Evolutionary conservation across 2,888 invertebrate species (phyloP), one percentile per base, ranked within the genome.

Genomic region (Oithona nana): DNA sequence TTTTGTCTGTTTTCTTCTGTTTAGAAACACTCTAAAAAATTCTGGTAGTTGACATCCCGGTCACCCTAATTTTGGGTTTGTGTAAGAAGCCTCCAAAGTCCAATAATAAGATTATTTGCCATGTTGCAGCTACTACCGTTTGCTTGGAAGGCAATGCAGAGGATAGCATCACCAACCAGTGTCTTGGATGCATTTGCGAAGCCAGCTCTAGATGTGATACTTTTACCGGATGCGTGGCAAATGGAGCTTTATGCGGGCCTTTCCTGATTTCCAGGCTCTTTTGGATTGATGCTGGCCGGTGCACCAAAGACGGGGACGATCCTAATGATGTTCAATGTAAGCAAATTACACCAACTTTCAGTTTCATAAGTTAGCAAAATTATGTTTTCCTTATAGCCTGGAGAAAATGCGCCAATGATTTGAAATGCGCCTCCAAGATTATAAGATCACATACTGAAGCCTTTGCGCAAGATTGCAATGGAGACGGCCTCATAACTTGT

Each of bases 401-500:
- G 20, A 26, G n/a, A 3, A 29, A 31, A 22, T 57, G 57, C 28
- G 29, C 57, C 39, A 57, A 20, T 31, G 57, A 57, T 30, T 20
- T 57, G 11, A 28, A 22, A 30, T 57, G 57, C 26, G 29, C 57
- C 20, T 30, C 57, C 6, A 31, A n/a, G 22, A 57, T 39, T 20
- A 20, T 57, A 8, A 29, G 57, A 4, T 57, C 57, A 13, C 67
- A 68, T 62, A 39, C 16, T 6, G 16, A 6, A 39, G 39, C 39
- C 16, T 39, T 39, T 39, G 39, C 39, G 6, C 63, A 68, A 66
- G 72, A 72, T 65, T 72, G 72, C 64, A 70, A 72, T 61, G 66
- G 65, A 2, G 70, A 72, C 66, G 68, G 69, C 0, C 20, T 61
- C 1, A 64, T 72, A 6, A 68, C 70, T 39, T 73, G 73, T 64